Evolutionary conservation across 2,113 vertebrate genomes (phyloP), one percentile per base, ranked within the genome.

Genomic region (Paralichthys olivaceus): DNA sequence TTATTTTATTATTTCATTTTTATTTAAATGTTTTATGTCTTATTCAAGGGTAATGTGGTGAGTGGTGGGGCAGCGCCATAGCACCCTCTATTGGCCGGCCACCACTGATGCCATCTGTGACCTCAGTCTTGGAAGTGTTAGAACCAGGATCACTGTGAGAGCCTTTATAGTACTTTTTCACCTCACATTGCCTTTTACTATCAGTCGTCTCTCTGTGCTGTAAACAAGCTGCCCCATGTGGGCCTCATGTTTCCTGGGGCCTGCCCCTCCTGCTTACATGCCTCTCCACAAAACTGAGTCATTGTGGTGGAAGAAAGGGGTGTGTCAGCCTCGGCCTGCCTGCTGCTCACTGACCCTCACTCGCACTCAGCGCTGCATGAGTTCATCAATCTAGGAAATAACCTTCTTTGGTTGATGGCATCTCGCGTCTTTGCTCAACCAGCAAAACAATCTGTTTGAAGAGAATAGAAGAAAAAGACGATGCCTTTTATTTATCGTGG

Each of bases 251-350:
- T 85, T 87, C 64, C 77, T 70, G 75, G 81, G 72, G 80, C 60
- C 29, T 61, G 6, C 43, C 70, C 74, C 73, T 71, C 66, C 64
- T 70, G 47, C 64, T 34, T 29, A 56, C 43, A 64, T 74, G 51
- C 84, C 77, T 81, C 84, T 80, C 69, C 83, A 69, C 57, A 56
- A 85, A 63, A 76, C 79, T 87, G 88, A 90, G 73, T 87, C 73
- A 89, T 79, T 71, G 69, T 68, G 66, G 76, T 84, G 65, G 74
- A 80, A 77, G 62, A 69, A 59, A 37, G 72, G 79, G 22, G 47
- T 69, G 74, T 14, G 73, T 79, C 61, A 74, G 45, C n/a, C 26
- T n/a, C 70, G 69, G 79, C 43, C 56, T 83, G 71, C 79, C 72
- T 76, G 75, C 72, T 88, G 82, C 60, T 85, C 79, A 76, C 80